Percentiles rank a stretch among this genome's conserved stretches.
Conservation (phyloP, 2,797 vertebrate species). For the Poliocrania exsul region DNA sequence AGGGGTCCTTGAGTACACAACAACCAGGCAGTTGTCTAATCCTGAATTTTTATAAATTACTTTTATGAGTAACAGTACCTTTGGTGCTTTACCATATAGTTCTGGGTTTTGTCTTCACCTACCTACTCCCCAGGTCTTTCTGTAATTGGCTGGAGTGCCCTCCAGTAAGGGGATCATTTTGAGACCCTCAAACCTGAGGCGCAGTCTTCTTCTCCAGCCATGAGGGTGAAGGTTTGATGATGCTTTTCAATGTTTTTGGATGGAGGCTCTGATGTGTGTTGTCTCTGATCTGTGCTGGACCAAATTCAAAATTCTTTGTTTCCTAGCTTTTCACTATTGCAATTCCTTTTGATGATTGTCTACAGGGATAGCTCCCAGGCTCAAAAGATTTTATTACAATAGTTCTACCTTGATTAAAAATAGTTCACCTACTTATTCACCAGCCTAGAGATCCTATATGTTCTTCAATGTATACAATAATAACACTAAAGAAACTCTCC, state of each 20-base stretch:
- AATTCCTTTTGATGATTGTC: neutral
- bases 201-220: neutral
- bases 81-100: rapidly evolving
- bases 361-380: neutral
- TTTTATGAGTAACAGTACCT: neutral
- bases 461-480: neutral
- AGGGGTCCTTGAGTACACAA: neutral
- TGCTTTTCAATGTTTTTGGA: rapidly evolving
- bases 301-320: neutral
- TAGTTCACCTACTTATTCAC: neutral
- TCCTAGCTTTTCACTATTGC: neutral
- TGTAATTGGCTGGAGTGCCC: neutral
- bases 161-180: neutral
- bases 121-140: neutral
- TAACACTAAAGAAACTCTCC: neutral
- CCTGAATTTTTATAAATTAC: neutral
- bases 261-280: rapidly evolving
- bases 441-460: neutral
- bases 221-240: neutral
- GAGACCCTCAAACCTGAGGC: neutral
- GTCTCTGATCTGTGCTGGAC: neutral
- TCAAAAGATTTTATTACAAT: neutral
- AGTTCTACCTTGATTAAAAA: neutral
- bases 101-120: neutral
- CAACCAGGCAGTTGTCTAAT: neutral